Evolutionary conservation across 2,797 vertebrate genomes (phyloP).

Genomic region (Melanotaenia boesemani): DNA sequence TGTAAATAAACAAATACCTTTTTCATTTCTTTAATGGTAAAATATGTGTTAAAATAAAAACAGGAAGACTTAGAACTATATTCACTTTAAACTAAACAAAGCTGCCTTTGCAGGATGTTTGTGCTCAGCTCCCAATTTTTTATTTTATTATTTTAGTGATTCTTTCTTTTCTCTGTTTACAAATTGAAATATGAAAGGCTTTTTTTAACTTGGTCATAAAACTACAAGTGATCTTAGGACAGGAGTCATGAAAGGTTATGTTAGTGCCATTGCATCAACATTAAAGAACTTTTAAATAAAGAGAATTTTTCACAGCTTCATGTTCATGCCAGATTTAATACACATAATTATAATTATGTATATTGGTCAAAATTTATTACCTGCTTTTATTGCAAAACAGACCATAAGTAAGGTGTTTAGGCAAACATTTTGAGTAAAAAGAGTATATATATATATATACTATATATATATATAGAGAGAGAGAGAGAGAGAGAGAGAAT

Average conservation of each 20-base stretch:
- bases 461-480: too few species aligned
- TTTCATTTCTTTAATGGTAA: neutral
- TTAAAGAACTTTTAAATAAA: neutral
- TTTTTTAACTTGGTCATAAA: neutral
- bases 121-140: too few species aligned
- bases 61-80: too few species aligned
- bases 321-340: neutral
- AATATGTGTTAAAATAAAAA: neutral
- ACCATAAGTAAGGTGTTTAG: neutral
- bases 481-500: too few species aligned
- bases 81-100: neutral
- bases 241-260: neutral
- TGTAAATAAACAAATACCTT: too few species aligned
- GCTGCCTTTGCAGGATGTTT: neutral
- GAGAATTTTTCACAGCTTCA: too few species aligned
- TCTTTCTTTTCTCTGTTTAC: neutral
- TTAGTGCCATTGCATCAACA: neutral
- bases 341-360: neutral
- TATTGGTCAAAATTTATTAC: neutral
- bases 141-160: too few species aligned
- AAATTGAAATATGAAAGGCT: neutral
- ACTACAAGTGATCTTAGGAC: neutral
- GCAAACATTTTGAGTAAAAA: slow-evolving; percentile 8
- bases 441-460: too few species aligned
- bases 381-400: neutral